A percentile compares a stretch with the other conserved stretches of the same genome.
Evolutionary conservation across 2,888 invertebrate genomes (phyloP).

Genomic region (Xanthia icteritia): DNA sequence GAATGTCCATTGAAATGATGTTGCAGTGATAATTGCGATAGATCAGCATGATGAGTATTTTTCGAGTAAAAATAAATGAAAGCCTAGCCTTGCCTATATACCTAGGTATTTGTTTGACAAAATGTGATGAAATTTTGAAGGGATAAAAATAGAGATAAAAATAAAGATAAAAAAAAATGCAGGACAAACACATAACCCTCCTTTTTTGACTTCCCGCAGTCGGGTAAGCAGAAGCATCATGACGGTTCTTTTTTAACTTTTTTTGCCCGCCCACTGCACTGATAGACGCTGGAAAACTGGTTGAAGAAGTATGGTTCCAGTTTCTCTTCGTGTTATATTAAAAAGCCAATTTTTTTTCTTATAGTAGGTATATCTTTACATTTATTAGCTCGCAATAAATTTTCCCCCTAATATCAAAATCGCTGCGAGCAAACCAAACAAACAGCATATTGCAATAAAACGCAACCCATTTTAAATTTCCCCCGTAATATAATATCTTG

Average conservation of each 20-base stretch:
- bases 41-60: background rate
- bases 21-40: background rate
- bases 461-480: conserved; percentile 64
- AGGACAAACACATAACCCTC: too few species aligned
- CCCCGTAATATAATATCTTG: conserved; percentile 56
- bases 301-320: background rate
- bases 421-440: conserved; percentile 46
- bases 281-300: background rate
- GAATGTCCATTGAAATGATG: conserved; percentile 14
- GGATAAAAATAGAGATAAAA: background rate
- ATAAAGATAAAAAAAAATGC: background rate
- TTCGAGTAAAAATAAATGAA: background rate
- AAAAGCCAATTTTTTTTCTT: background rate
- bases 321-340: background rate
- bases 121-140: background rate
- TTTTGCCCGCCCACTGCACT: background rate
- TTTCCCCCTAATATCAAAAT: conserved; percentile 56
- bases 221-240: too few species aligned
- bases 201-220: too few species aligned
- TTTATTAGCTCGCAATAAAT: conserved; percentile 1
- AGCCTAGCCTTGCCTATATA: background rate
- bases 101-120: background rate
- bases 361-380: background rate
- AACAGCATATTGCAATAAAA: conserved; percentile 63
- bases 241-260: too few species aligned